phyloP scores from a whole-genome alignment of 1,140 invertebrate genomes.

The Gyrodactylus bullatarudis region DNA sequence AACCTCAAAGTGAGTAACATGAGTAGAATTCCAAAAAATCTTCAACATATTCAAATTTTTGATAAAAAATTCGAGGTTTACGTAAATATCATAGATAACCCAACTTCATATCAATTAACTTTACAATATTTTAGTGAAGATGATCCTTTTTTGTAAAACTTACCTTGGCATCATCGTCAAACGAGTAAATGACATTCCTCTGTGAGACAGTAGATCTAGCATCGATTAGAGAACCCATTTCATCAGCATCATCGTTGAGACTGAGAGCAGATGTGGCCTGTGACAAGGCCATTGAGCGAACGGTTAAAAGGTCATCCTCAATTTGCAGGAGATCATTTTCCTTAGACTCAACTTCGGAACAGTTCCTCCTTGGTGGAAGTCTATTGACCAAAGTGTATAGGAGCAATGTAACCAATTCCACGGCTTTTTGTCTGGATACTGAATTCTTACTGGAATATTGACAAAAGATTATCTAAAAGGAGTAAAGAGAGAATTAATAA shows the following conservation, averaged over 20 bases:
- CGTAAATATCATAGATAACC: too few relatives aligned
- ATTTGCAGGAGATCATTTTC: not conserved
- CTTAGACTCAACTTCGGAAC: not conserved
- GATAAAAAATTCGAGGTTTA: too few relatives aligned
- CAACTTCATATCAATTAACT: too few relatives aligned
- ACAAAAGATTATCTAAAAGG: not conserved
- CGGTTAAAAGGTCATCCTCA: not conserved
- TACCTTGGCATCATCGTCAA: not conserved
- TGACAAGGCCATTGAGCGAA: not conserved
- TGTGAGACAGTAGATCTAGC: not conserved
- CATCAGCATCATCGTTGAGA: not conserved
- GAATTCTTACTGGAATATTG: not conserved
- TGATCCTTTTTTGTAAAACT: too few relatives aligned
- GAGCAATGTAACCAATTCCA: not conserved
- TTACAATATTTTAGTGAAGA: too few relatives aligned
- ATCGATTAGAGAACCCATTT: not conserved
- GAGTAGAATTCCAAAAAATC: too few relatives aligned
- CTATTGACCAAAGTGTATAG: not conserved
- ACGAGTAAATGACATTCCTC: not conserved
- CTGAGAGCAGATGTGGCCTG: not conserved
- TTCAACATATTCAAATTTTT: too few relatives aligned
- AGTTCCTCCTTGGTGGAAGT: not conserved
- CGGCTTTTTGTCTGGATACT: not conserved
- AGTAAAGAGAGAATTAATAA: not conserved
- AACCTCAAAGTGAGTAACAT: too few relatives aligned